Evolutionary conservation across 2,888 invertebrate genomes (phyloP).

Genomic region (Pterobdella sp.): DNA sequence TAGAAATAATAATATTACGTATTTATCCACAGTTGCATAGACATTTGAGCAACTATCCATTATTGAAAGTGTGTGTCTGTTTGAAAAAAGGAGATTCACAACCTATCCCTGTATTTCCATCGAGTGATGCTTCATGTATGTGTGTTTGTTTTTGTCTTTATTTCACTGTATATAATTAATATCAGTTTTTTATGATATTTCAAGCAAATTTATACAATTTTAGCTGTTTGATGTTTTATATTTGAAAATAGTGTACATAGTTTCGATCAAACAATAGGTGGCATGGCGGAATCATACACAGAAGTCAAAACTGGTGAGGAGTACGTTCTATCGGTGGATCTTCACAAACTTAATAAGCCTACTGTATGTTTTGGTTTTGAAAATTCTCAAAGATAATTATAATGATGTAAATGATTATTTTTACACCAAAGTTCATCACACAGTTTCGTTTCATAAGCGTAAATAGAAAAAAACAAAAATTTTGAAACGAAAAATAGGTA

Average conservation of each 20-base stretch:
- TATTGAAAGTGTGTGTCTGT: slow-evolving; percentile 57
- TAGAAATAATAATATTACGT: too few relatives aligned
- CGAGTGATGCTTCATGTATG: too few relatives aligned
- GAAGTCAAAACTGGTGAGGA: slow-evolving; percentile 64
- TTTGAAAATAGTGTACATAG: background rate
- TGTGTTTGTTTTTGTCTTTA: background rate
- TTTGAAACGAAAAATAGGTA: background rate
- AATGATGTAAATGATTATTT: background rate
- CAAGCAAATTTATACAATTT: background rate
- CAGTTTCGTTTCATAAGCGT: background rate
- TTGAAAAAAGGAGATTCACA: slow-evolving; percentile 34
- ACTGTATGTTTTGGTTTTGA: slow-evolving; percentile 40
- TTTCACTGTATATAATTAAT: too few relatives aligned
- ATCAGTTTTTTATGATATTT: too few relatives aligned
- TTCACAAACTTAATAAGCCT: slow-evolving; percentile 46
- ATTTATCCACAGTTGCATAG: background rate
- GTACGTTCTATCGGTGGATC: slow-evolving; percentile 61
- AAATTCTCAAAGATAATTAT: background rate
- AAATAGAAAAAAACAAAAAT: background rate
- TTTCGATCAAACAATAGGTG: background rate
- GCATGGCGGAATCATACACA: slow-evolving; percentile 54
- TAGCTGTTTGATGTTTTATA: background rate
- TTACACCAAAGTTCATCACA: background rate
- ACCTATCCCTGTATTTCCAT: background rate
- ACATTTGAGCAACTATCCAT: slow-evolving; percentile 46